Evolutionary conservation across 2,888 invertebrate species (phyloP).

Genomic region (Ormyrus labotus): DNA sequence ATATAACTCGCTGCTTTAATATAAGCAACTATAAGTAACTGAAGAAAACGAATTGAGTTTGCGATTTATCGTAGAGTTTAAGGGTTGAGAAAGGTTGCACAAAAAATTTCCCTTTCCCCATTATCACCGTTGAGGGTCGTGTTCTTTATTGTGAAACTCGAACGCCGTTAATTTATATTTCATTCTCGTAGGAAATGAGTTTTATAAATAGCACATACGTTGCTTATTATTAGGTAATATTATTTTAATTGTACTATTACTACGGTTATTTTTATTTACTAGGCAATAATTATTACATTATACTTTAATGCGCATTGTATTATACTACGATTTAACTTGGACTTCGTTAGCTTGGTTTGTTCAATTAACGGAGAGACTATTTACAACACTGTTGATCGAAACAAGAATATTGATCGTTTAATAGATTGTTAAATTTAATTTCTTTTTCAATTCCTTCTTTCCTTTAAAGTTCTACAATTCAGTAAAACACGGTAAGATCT

Average conservation of each 20-base stretch:
- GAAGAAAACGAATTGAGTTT: constrained; percentile 58
- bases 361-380: constrained; percentile 63
- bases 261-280: constrained; percentile 53
- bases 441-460: constrained; percentile 50
- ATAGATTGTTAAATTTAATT: constrained; percentile 61
- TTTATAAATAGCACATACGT: constrained; percentile 62
- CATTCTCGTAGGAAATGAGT: constrained; percentile 60
- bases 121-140: constrained; percentile 36
- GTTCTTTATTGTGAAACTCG: constrained; percentile 29
- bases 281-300: constrained; percentile 53
- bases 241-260: constrained; percentile 49
- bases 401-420: constrained; percentile 66
- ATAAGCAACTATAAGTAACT: constrained; percentile 15
- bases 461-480: neutral
- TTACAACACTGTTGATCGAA: constrained; percentile 62
- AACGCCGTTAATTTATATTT: constrained; percentile 53
- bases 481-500: constrained; percentile 41
- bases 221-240: constrained; percentile 52
- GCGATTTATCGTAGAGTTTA: constrained; percentile 59
- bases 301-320: constrained; percentile 63
- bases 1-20: constrained; percentile 31
- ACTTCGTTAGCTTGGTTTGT: constrained; percentile 67
- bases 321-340: constrained; percentile 64
- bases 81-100: constrained; percentile 64
- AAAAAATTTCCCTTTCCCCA: constrained; percentile 44